Conservation (phyloP, 2,888 invertebrate species). For the Archaeoteleia sp. region DNA sequence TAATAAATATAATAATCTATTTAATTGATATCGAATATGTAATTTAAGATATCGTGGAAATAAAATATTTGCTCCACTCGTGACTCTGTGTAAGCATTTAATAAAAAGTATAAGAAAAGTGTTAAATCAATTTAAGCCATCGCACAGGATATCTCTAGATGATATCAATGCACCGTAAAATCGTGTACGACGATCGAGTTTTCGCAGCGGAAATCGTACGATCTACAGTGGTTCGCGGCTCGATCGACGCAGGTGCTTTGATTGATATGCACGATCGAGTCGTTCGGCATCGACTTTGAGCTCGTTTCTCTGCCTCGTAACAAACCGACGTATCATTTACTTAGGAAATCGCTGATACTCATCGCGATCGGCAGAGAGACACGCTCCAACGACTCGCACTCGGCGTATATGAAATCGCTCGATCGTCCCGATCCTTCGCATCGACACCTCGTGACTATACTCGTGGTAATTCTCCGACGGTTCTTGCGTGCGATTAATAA, state of each 20-base stretch:
- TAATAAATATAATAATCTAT: too few species aligned
- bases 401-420: conserved; percentile 36
- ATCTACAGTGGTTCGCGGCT: conserved; percentile 9
- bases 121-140: background rate
- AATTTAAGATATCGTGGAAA: too few species aligned
- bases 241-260: conserved; percentile 11
- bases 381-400: conserved; percentile 41
- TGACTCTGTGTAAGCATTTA: too few species aligned
- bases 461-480: conserved; percentile 32
- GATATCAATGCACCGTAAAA: background rate
- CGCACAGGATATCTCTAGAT: background rate
- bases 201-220: conserved; percentile 17
- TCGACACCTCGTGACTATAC: conserved; percentile 39
- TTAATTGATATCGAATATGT: too few species aligned
- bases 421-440: conserved; percentile 53
- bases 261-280: conserved; percentile 22
- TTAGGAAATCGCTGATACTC: conserved; percentile 48
- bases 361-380: conserved; percentile 39
- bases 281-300: conserved; percentile 25
- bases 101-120: too few species aligned
- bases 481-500: conserved; percentile 54
- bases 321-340: conserved; percentile 50
- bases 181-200: conserved; percentile 1
- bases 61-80: too few species aligned
- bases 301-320: conserved; percentile 31